These are phyloP conservation scores for Coelinius sp. DNA, from an alignment of 2,888 invertebrate species.

Conservation along the genomic window DNA sequence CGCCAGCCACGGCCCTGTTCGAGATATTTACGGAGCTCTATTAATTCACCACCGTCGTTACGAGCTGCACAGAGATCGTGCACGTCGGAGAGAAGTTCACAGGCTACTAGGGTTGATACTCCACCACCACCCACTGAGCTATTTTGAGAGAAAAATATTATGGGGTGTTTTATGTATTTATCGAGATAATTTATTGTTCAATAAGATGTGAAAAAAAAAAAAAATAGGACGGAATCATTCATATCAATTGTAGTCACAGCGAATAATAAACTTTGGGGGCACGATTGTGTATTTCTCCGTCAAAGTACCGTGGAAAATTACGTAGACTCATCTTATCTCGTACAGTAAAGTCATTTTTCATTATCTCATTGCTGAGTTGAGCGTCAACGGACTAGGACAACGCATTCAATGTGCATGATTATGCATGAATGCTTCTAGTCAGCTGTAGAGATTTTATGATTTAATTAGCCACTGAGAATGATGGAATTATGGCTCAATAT, in stretches of 20 bases:
- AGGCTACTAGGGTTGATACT: slow-evolving; percentile 76
- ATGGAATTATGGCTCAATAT: too few relatives aligned
- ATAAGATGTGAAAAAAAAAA: not conserved
- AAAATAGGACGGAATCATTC: too few relatives aligned
- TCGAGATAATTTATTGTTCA: not conserved
- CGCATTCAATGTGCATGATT: slow-evolving; percentile 33
- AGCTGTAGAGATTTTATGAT: not conserved
- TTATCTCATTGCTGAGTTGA: slow-evolving; percentile 41
- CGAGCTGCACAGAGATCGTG: slow-evolving; percentile 71
- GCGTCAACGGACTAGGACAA: slow-evolving; percentile 45
- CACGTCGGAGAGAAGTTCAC: slow-evolving; percentile 77
- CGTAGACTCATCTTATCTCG: slow-evolving; percentile 44
- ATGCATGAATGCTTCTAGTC: not conserved
- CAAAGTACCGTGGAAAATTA: slow-evolving; percentile 45
- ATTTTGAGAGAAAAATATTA: slow-evolving; percentile 34
- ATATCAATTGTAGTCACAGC: not conserved
- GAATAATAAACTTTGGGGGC: slow-evolving; percentile 22
- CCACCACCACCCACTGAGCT: slow-evolving; percentile 74
- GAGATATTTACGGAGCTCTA: slow-evolving; percentile 73
- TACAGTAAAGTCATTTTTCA: slow-evolving; percentile 38
- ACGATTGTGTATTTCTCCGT: slow-evolving; percentile 30
- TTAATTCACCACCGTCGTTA: slow-evolving; percentile 66
- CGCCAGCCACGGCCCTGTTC: slow-evolving; percentile 77
- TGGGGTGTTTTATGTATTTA: not conserved
- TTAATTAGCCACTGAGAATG: too few relatives aligned